Percentiles rank a stretch among this genome's conserved stretches.
Conservation (phyloP, 2,888 invertebrate species). For the Teinopalpus imperialis region DNA sequence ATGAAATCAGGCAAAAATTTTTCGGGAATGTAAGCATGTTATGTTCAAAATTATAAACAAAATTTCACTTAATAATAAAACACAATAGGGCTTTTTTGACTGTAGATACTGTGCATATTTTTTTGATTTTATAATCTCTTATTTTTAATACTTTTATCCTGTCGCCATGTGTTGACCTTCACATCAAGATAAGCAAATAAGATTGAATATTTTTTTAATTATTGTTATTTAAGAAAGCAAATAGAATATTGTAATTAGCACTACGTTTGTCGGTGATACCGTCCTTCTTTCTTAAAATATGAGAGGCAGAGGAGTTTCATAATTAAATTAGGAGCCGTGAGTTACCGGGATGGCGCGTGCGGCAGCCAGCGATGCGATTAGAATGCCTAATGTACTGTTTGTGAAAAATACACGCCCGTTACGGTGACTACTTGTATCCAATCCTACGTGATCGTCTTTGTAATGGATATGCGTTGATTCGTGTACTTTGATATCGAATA, state of each 20-base stretch:
- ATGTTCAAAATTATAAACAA: neutral
- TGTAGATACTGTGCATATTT: too few species aligned
- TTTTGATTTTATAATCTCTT: too few species aligned
- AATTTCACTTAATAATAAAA: too few species aligned
- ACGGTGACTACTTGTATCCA: slow-evolving; percentile 33
- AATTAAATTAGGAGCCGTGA: slow-evolving; percentile 58
- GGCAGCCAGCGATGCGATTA: slow-evolving; percentile 47
- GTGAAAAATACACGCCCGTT: slow-evolving; percentile 29
- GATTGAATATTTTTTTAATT: too few species aligned
- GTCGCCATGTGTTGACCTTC: too few species aligned
- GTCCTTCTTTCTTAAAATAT: slow-evolving; percentile 33
- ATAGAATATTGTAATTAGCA: slow-evolving; percentile 17
- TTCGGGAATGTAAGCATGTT: neutral
- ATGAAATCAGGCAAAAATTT: neutral
- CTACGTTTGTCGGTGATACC: slow-evolving; percentile 2
- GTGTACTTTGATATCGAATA: neutral
- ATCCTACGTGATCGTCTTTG: slow-evolving; percentile 37
- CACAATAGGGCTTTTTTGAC: too few species aligned
- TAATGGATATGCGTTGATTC: slow-evolving; percentile 24
- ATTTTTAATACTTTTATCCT: too few species aligned
- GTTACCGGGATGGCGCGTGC: slow-evolving; percentile 47
- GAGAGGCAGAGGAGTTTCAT: slow-evolving; percentile 44
- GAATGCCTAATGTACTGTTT: slow-evolving; percentile 55
- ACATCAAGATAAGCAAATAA: too few species aligned
- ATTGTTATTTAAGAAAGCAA: neutral